phyloP scores from a whole-genome alignment of 2,113 vertebrate genomes.

The Mola mola region DNA sequence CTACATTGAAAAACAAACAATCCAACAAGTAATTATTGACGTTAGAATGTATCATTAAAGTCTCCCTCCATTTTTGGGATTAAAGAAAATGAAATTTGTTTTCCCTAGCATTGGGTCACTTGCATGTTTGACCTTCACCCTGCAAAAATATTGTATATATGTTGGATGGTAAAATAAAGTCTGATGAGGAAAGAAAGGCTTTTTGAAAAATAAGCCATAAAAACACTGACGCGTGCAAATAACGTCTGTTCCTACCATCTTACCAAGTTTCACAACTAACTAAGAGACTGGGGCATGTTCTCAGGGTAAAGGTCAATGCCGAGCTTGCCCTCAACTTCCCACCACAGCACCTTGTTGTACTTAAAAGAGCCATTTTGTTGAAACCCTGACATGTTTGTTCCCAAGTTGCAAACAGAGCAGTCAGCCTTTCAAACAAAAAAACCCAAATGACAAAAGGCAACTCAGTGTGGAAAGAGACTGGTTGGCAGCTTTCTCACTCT shows the following conservation, averaged over 20 bases:
- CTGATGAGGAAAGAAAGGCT: too few relatives aligned
- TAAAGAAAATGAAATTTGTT: neutral
- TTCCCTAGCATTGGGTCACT: neutral
- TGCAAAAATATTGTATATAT: too few relatives aligned
- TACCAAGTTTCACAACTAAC: conserved; percentile 4
- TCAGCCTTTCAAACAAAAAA: conserved; percentile 73
- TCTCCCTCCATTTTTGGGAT: neutral
- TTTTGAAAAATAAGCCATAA: too few relatives aligned
- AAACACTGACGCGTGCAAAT: neutral
- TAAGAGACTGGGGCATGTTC: neutral
- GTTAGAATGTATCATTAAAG: conserved; percentile 5
- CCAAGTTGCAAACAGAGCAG: conserved; percentile 60
- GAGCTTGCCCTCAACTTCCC: conserved; percentile 13
- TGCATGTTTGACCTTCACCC: neutral
- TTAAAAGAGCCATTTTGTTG: conserved; percentile 39
- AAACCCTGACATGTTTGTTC: conserved; percentile 46
- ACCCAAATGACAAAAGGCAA: conserved; percentile 64
- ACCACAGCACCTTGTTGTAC: conserved; percentile 35
- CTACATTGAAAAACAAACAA: neutral
- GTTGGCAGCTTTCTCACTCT: conserved; percentile 10
- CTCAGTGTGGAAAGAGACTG: conserved; percentile 29
- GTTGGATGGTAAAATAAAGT: too few relatives aligned
- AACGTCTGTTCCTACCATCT: neutral
- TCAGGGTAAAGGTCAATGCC: conserved; percentile 27
- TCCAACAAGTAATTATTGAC: neutral